Evolutionary conservation across 2,888 invertebrate genomes (phyloP), one percentile per base, ranked within the genome.

Genomic region (Limnephilus marmoratus): DNA sequence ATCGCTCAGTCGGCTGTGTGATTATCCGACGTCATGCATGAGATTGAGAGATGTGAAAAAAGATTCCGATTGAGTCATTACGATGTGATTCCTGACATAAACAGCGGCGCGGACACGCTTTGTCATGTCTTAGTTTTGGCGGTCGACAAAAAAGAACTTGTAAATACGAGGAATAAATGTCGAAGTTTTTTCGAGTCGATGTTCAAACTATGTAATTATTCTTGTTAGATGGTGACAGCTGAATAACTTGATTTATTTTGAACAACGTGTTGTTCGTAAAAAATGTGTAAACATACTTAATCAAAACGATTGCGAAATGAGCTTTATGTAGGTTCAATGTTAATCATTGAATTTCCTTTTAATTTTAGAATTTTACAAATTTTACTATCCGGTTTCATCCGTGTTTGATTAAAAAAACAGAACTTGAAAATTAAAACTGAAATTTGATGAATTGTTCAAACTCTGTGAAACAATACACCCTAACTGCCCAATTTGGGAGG

Each of bases 41-140:
- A 29, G 31, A 87, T 34, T 87, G 49, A n/a, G 68, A 68, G 68
- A 68, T 68, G 68, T 68, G 68, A 68, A 68, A 68, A 68, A 68
- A 68, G 68, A 68, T 68, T 68, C n/a, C 68, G 68, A 68, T 68
- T 68, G 68, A 68, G 68, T 68, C 68, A 68, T 68, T 68, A 68
- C 68, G 24, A 68, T 68, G 68, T 68, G 68, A 68, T 68, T 68
- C 68, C n/a, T 24, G 68, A 68, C 68, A n/a, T 68, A 68, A 68
- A 68, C 24, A n/a, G n/a, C 68, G 68, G 68, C 68, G 68, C 24
- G n/a, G 68, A 68, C 68, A 68, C 9, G 68, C 68, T 68, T 68
- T 68, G 68, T 68, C 68, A 68, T 68, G 68, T 68, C 24, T 18
- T 68, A n/a, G 68, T 68, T 68, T 68, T n/a, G 24, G 68, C 68